Base-by-base conservation (phyloP, 2,113 vertebrate species). In the Podarcis cretensis region DNA sequence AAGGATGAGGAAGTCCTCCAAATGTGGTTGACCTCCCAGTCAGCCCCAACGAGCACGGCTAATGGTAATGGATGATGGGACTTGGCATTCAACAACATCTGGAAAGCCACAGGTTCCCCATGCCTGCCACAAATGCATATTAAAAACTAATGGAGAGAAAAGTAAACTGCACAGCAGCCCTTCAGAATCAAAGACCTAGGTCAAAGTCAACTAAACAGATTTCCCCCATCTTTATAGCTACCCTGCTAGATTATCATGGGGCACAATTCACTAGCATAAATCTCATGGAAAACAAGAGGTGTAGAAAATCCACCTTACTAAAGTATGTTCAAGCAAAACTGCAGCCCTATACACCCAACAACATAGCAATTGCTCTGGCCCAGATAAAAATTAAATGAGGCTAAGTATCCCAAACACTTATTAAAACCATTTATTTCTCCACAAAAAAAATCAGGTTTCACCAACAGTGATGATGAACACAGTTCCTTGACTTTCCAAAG, bases 341-440 rank as follows among this genome's bases (percentile, higher is more conserved):
- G 4, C 5, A 43, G 3, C 1, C 69, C 35, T 65, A 3, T 74
- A 8, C 8, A 59, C 32, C 40, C 25, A 65, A 27, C 14, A 82
- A 63, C 16, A 57, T 35, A 20, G 23, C 16, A 23, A n/a, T 32
- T 75, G 21, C 4, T 65, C 40, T 32, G 6, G 87, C 59, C 13
- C 27, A 88, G 59, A 21, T 65, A 5, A 16, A 48, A 75, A 89
- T 83, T 0, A 25, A 66, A 25, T 0, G 7, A 20, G 13, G 1
- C 57, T 27, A 23, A 20, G 2, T 1, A 30, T n/a, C 18, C 27
- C 2, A 0, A 16, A 69, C 81, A 32, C 14, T 81, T 76, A 73
- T 83, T 54, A 54, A 32, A 54, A 18, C 10, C 5, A 4, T 95
- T 95, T 95, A 95, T 95, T 95, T 93, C 75, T 84, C 54, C 37